These are phyloP conservation scores for Gortyna flavago DNA, from an alignment of 2,888 invertebrate species.

Conservation along the genomic window DNA sequence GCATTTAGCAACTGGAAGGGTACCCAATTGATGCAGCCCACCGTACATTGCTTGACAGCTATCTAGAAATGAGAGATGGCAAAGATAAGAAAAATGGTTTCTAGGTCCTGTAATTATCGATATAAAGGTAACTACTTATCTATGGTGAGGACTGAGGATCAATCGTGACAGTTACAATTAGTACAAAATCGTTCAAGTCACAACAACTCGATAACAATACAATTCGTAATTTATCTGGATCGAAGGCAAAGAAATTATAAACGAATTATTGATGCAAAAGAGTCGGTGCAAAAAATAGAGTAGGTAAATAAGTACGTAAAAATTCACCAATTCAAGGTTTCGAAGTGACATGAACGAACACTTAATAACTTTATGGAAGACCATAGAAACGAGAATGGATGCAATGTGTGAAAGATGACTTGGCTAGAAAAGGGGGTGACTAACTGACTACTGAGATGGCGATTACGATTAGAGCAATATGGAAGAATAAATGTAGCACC, in stretches of 20 bases:
- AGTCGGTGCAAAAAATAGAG: neutral
- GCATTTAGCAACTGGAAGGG: too few relatives aligned
- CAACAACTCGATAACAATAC: conserved; percentile 37
- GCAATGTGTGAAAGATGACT: neutral
- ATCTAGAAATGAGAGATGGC: neutral
- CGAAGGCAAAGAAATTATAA: conserved; percentile 37
- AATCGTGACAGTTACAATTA: conserved; percentile 25
- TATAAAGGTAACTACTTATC: neutral
- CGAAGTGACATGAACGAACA: neutral
- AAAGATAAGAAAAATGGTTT: neutral
- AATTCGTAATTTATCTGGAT: conserved; percentile 1
- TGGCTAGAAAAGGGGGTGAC: neutral
- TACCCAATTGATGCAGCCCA: too few relatives aligned
- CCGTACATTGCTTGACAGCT: neutral
- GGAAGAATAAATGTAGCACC: neutral
- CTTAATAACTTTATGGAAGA: neutral
- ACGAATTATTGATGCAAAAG: conserved; percentile 16
- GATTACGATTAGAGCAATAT: neutral
- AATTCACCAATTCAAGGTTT: conserved; percentile 10
- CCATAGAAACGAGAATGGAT: neutral
- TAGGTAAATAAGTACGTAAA: neutral
- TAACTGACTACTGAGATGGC: neutral
- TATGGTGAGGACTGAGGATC: neutral
- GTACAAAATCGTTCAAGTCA: conserved; percentile 1
- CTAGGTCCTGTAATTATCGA: neutral